Evolutionary conservation across 2,888 invertebrate species (phyloP), one percentile per base, ranked within the genome.

Genomic region (Erebia ligea): DNA sequence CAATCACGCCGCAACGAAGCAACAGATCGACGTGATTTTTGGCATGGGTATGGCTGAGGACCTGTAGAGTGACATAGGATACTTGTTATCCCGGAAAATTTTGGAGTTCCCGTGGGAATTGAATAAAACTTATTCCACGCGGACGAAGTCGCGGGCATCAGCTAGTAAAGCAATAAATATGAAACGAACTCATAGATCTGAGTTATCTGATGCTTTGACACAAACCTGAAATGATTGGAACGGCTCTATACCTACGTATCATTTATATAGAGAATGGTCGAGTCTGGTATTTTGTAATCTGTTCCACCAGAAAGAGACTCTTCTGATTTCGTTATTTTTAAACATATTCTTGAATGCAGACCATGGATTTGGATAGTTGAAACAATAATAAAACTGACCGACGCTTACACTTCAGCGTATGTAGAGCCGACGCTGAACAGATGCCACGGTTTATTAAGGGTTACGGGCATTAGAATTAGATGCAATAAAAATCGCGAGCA

Each of bases 391-490:
- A 68, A 62, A 67, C 45, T 40, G 25, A 42, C 42, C 42, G 34
- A 67, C 65, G 67, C 57, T 69, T 70, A 68, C 17, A 63, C 68
- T 66, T 67, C 54, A 71, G 66, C 69, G 64, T 70, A 63, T 69
- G 67, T 64, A 67, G 57, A 73, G 77, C 70, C 73, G 76, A 79
- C 70, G 71, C 70, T 59, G 73, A 69, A 63, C 75, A 75, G 76
- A 77, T 70, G 73, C 73, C 76, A 59, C 70, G 73, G 75, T 79
- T 79, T 78, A 81, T 84, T 84, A 79, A 76, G 81, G 78, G 81
- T 77, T 78, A 79, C 73, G 84, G 84, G 83, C 81, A 82, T 84
- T 85, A 84, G 84, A 85, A 85, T 86, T 84, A 79, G 81, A 81
- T 80, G 80, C 76, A 84, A 82, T 84, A 84, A 84, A 84, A 86